Percentiles rank a stretch among this genome's conserved stretches.
These are phyloP conservation scores for Parasteatoda tepidariorum DNA, from an alignment of 1,140 invertebrate genomes.

Conservation along the genomic window DNA sequence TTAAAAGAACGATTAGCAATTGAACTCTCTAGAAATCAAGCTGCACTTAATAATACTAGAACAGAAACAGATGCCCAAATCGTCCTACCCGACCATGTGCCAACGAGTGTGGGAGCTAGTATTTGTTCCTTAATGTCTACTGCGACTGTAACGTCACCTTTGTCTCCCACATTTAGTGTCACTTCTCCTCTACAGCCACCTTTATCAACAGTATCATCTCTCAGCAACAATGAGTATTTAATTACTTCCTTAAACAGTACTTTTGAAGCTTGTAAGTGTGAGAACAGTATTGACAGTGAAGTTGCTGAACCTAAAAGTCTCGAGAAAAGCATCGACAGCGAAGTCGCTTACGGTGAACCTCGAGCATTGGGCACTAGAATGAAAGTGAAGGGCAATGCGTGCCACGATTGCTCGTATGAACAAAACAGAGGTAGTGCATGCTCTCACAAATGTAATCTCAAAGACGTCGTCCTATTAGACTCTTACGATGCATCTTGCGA, in stretches of 20 bases:
- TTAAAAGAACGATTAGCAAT: conserved; percentile 82
- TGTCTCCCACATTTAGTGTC: conserved; percentile 37
- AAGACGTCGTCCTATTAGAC: conserved; percentile 37
- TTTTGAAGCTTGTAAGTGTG: conserved; percentile 23
- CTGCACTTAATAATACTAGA: conserved; percentile 32
- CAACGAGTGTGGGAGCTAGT: not conserved
- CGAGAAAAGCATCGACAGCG: conserved; percentile 49
- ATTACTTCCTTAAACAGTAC: not conserved
- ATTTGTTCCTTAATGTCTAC: conserved; percentile 20
- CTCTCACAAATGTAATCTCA: conserved; percentile 22
- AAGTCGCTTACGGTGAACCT: not conserved
- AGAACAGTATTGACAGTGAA: conserved; percentile 42
- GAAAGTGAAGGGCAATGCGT: conserved; percentile 15
- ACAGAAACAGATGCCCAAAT: conserved; percentile 17
- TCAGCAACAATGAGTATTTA: conserved; percentile 34
- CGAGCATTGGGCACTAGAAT: conserved; percentile 26
- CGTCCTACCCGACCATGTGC: not conserved
- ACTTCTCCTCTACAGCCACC: conserved; percentile 3
- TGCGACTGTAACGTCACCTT: conserved; percentile 22
- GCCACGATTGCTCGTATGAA: conserved; percentile 21
- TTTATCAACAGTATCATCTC: conserved; percentile 9
- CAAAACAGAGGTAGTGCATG: conserved; percentile 11
- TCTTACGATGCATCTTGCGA: conserved; percentile 61
- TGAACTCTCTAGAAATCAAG: conserved; percentile 78
- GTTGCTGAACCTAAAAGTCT: conserved; percentile 7